Evolutionary conservation across 2,113 vertebrate species (phyloP), one percentile per base, ranked within the genome.

Genomic region (Tetraodon nigroviridis): DNA sequence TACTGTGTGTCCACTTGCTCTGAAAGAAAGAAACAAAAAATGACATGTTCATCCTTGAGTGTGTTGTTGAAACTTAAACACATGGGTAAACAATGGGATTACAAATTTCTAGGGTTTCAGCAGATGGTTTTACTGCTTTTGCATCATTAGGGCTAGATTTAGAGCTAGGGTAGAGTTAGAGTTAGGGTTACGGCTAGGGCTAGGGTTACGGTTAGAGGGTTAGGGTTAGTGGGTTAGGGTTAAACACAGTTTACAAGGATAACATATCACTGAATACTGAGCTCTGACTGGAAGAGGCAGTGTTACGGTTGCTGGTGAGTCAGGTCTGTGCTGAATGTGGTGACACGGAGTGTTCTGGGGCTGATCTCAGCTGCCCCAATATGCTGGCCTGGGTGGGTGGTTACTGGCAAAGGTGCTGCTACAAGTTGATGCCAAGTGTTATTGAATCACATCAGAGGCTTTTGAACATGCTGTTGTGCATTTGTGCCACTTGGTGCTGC

Each of bases 1-100:
- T 82, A 82, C 84, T 79, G 75, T 74, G 11, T 49, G 65, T 57
- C 74, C 81, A 75, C 54, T 51, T n/a, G 42, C 52, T 87, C 87
- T 87, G 81, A 50, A 32, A 73, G 37, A 37, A 37, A 69, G 14
- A 76, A 53, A 66, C 1, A 47, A 44, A 55, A 24, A 56, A 50
- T 8, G 22, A 1, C 37, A 16, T 10, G 19, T 66, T 0, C 3
- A 16, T 8, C 6, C 29, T 44, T 44, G 4, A 45, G 5, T 45
- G 44, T n/a, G 29, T 7, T 32, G 6, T 32, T 32, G 29, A 10
- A 32, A 32, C 5, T 15, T 15, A 44, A 44, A 44, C 41, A 16
- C 32, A 37, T 4, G 10, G 15, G 5, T 44, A 4, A 16, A 44
- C 12, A 44, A 14, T 42, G 40, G 11, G 13, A 4, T 44, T 44